Percentiles rank a stretch among this genome's conserved stretches.
Conservation (phyloP, 2,113 vertebrate species). For the Capreolus pygargus region DNA sequence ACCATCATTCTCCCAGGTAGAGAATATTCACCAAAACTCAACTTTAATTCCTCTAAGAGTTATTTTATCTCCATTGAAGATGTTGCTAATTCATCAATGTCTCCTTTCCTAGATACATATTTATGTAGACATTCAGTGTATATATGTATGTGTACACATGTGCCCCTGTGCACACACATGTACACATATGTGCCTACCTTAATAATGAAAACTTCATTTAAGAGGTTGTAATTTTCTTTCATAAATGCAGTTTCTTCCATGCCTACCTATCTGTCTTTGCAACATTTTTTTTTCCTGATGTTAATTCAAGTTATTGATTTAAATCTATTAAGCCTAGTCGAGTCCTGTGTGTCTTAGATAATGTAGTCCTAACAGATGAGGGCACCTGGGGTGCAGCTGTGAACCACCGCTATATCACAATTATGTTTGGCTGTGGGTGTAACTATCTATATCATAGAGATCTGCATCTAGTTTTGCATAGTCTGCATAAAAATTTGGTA, state of each 20-base stretch:
- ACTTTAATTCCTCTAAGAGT: background rate
- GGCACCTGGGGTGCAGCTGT: background rate
- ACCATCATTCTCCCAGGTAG: background rate
- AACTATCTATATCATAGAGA: background rate
- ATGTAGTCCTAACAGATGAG: conserved; percentile 6
- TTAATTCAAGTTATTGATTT: conserved; percentile 48
- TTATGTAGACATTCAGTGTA: background rate
- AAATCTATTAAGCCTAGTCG: conserved; percentile 13
- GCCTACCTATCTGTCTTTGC: background rate
- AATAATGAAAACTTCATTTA: background rate
- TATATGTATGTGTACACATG: background rate
- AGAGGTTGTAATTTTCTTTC: background rate
- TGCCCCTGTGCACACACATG: background rate
- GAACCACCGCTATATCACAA: background rate
- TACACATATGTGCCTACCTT: background rate
- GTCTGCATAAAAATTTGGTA: background rate
- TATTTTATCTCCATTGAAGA: background rate
- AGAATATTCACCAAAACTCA: background rate
- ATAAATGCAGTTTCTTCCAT: background rate
- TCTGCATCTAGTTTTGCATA: background rate
- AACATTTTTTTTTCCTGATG: background rate
- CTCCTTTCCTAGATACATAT: background rate
- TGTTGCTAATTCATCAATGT: background rate
- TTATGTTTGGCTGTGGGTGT: background rate
- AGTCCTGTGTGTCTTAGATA: conserved; percentile 23